Base-by-base conservation (phyloP, 2,113 vertebrate genomes). In the Pygoscelis antarcticus region DNA sequence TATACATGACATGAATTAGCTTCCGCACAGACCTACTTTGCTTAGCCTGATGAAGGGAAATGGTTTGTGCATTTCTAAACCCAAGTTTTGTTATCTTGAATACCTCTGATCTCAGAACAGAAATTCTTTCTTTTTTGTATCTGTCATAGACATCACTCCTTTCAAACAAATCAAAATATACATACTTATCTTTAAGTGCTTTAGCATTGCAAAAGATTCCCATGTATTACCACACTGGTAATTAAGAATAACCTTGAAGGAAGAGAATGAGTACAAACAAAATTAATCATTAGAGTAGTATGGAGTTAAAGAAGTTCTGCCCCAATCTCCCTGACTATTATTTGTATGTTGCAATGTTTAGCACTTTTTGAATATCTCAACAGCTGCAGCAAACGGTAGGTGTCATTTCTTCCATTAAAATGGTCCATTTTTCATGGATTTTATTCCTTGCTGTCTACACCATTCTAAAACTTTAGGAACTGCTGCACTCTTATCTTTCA, bases 171-270 rank as follows among this genome's bases (percentile, higher is more conserved):
- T 72, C 29, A 69, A 60, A 91, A 88, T 4, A 27, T 26, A 88
- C 58, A 62, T 11, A 46, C 82, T 86, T 77, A 74, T 81, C 64
- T 95, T 76, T 70, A 77, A 82, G 76, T 58, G 92, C 69, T 91
- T 94, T 77, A 93, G 81, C 84, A 70, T 13, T 94, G 93, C 94
- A 91, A 75, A 97, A 95, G 46, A 88, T 68, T 62, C 13, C 12
- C 32, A 42, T 72, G 21, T 54, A 76, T 90, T 85, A 76, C 58
- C 47, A 76, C 16, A 22, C 14, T 47, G 20, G 32, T 90, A 93
- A 95, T 95, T 93, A 96, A 80, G 75, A 93, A 78, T 60, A 76
- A 46, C 68, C n/a, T 52, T 60, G 46, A 89, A 93, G 91, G 60
- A 95, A 76, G n/a, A 93, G 49, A 88, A 72, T 49, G 18, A 83